Percentiles rank a stretch among this genome's conserved stretches.
phyloP scores from a whole-genome alignment of 2,888 invertebrate species.

The Clanis bilineata region DNA sequence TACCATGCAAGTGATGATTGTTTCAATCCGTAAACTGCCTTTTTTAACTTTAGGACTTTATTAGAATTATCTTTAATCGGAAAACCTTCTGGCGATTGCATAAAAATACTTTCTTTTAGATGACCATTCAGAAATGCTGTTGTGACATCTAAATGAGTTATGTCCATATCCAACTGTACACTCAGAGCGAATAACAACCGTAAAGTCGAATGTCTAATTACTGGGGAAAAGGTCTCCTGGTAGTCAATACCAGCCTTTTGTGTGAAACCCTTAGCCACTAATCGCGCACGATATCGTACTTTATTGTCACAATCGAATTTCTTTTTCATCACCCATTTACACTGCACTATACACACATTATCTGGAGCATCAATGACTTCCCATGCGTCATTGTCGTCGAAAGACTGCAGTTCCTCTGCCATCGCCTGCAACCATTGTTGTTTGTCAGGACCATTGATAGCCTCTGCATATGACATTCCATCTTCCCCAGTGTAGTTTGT shows the following conservation, averaged over 20 bases:
- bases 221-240: conserved; percentile 18
- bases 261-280: conserved; percentile 14
- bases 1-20: conserved; percentile 12
- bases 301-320: conserved; percentile 9
- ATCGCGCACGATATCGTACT: conserved; percentile 17
- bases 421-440: neutral
- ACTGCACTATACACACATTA: conserved; percentile 5
- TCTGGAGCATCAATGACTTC: neutral
- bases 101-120: conserved; percentile 16
- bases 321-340: conserved; percentile 17
- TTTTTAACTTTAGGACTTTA: conserved; percentile 23
- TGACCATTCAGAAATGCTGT: conserved; percentile 19
- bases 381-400: conserved; percentile 13
- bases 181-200: conserved; percentile 19
- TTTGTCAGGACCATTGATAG: neutral
- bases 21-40: conserved; percentile 21
- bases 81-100: conserved; percentile 13
- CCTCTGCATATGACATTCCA: neutral
- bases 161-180: conserved; percentile 6
- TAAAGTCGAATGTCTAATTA: conserved; percentile 11
- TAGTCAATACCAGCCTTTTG: conserved; percentile 15
- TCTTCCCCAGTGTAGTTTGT: too few relatives aligned
- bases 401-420: neutral
- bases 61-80: conserved; percentile 2
- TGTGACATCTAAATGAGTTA: conserved; percentile 11